Percentiles rank a stretch among this genome's conserved stretches.
Conservation (phyloP, 2,797 vertebrate species). For the Parambassis ranga region DNA sequence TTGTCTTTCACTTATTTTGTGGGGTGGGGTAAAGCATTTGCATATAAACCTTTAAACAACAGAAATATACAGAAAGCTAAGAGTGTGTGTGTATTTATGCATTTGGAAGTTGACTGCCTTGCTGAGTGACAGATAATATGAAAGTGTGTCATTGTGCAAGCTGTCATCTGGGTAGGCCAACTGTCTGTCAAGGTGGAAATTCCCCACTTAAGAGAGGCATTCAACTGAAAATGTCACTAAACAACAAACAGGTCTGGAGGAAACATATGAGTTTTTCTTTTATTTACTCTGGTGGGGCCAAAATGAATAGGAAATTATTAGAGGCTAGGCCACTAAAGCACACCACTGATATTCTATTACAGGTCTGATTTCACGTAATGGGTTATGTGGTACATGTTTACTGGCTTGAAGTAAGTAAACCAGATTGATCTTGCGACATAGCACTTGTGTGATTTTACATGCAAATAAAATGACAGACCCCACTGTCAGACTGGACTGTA, state of each 20-base stretch:
- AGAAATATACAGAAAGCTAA: conserved; percentile 28
- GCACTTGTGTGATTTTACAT: conserved; percentile 69
- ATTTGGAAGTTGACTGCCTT: conserved; percentile 49
- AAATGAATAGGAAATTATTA: conserved; percentile 62
- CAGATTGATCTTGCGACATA: conserved; percentile 60
- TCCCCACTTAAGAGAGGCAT: conserved; percentile 66
- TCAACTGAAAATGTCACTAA: conserved; percentile 76
- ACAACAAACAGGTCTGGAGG: conserved; percentile 61
- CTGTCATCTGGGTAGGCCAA: conserved; percentile 72
- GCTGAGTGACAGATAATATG: conserved; percentile 72
- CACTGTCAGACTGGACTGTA: conserved; percentile 37
- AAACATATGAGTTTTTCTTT: conserved; percentile 56
- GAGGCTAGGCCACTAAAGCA: conserved; percentile 39
- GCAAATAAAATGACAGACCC: conserved; percentile 68
- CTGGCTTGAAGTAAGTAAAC: conserved; percentile 56
- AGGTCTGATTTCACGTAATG: conserved; percentile 65
- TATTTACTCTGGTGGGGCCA: conserved; percentile 43
- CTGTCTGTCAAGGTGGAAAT: conserved; percentile 75
- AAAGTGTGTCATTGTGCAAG: conserved; percentile 74
- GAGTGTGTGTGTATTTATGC: conserved; percentile 25
- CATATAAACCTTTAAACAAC: conserved; percentile 28
- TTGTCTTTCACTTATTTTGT: conserved; percentile 15
- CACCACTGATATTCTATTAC: conserved; percentile 59
- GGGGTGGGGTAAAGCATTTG: neutral
- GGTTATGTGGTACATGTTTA: conserved; percentile 57